Evolutionary conservation across 1,140 invertebrate species (phyloP), one percentile per base, ranked within the genome.

Genomic region (Acromyrmex heyeri): DNA sequence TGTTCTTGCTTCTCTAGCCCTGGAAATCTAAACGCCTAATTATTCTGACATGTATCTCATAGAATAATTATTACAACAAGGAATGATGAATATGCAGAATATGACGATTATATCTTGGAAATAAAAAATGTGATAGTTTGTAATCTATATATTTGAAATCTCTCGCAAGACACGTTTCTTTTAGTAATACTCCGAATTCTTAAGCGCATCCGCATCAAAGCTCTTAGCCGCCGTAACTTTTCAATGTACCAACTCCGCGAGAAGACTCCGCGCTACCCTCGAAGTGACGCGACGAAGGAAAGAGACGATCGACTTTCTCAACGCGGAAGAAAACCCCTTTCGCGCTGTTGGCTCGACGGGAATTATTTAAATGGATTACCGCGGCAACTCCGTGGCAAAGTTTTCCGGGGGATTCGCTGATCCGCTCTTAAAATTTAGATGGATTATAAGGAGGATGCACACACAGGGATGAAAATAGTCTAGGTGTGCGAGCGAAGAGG

Each of bases 351-450:
- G 87, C 92, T 88, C 91, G 91, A 93, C 91, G 92, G 90, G 92
- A 95, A 95, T 95, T 94, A 95, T 95, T 95, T 94, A 95, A 95
- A 95, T 94, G 94, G 93, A 95, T 95, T 94, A 94, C 94, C 92
- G 85, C 91, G 85, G 78, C 87, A 90, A 92, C 91, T 91, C 86
- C 85, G 92, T 91, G 88, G 86, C 90, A 92, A 94, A 94, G 91
- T 94, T 94, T 93, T 91, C 90, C 90, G 86, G 91, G 87, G 87
- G 89, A 90, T 92, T 91, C 90, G 87, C 92, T 93, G 91, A 95
- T 95, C 93, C 88, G 92, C 85, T 93, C 91, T 94, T 95, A 93
- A 95, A 95, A 95, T 95, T 95, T 95, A 95, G 94, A 95, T 95
- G 94, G 94, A 95, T 95, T 95, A 94, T 94, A 93, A 95, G 92